Base-by-base conservation (phyloP, 2,113 vertebrate species). In the Brienomyrus longianalis region DNA sequence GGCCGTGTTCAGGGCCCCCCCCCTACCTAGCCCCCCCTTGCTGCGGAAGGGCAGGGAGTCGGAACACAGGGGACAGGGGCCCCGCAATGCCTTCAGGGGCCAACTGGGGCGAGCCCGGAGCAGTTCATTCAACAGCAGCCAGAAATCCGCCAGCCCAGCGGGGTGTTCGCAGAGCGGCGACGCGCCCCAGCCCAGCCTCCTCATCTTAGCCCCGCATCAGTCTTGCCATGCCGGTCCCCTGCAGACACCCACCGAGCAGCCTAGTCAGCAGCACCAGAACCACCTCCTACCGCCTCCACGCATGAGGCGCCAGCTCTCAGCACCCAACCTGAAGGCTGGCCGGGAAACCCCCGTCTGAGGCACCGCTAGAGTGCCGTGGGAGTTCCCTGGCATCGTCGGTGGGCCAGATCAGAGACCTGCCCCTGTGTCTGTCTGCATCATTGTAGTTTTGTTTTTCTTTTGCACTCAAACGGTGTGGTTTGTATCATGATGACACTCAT, bases 231-330 rank as follows among this genome's bases (percentile, higher is more conserved):
- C 95, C 93, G 2, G 15, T 39, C 94, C 94, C 35, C 89, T 87
- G 54, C 96, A 96, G 88, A 95, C 95, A 31, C 96, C 95, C 17
- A 94, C 94, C 0, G 97, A 96, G 1, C 93, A 91, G 94, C 95
- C 52, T 91, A 90, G 91, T 89, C 94, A 93, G 91, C 96, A 95
- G 88, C 94, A 95, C 23, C 92, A 92, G 1, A 93, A 88, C 93
- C 96, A 95, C 91, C 95, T 94, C 43, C 96, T 95, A 91, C 96
- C 97, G 0, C 98, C 98, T 21, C 98, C 98, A 0, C 95, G 97
- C 90, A 99, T 99, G 97, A 97, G 98, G 93, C 96, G 98, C 88
- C 98, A 99, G 87, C 93, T 97, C 94, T 99, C 98, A 0, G 98
- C 97, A 0, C 98, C 98, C 3, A 99, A 99, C 94, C 97, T 99